Percentiles rank a stretch among this genome's conserved stretches.
Conservation (phyloP, 2,888 invertebrate genomes). For the Cephus rjabovi region DNA sequence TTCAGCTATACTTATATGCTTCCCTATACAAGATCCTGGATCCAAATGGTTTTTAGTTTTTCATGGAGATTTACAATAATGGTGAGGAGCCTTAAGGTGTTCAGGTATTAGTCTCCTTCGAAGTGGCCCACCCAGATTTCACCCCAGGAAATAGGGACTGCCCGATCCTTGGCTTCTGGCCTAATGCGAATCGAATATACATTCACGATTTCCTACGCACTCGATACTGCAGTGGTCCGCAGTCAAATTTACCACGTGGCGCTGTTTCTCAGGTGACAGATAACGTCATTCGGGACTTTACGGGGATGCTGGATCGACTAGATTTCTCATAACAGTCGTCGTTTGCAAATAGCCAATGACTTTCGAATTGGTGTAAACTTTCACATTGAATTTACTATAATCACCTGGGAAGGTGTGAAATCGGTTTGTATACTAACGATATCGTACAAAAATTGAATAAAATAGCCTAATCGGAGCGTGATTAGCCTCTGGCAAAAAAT, state of each 20-base stretch:
- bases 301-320: background rate
- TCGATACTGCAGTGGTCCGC: background rate
- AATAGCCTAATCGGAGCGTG: background rate
- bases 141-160: conserved; percentile 5
- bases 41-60: conserved; percentile 12
- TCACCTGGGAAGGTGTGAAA: background rate
- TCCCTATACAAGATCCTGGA: background rate
- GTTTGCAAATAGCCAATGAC: background rate
- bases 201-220: background rate
- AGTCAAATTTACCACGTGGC: background rate
- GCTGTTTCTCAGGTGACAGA: background rate
- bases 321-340: no score
- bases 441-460: background rate
- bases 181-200: background rate
- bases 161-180: background rate
- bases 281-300: background rate
- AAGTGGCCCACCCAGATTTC: conserved; percentile 10
- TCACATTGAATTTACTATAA: background rate
- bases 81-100: conserved; percentile 2
- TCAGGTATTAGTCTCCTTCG: background rate
- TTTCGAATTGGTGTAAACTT: background rate
- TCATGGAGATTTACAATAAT: conserved; percentile 2
- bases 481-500: background rate
- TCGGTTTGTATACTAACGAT: background rate
- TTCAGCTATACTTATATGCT: conserved; percentile 10